Evolutionary conservation across 1,140 invertebrate genomes (phyloP).

Genomic region (Teleopsis dalmanni): DNA sequence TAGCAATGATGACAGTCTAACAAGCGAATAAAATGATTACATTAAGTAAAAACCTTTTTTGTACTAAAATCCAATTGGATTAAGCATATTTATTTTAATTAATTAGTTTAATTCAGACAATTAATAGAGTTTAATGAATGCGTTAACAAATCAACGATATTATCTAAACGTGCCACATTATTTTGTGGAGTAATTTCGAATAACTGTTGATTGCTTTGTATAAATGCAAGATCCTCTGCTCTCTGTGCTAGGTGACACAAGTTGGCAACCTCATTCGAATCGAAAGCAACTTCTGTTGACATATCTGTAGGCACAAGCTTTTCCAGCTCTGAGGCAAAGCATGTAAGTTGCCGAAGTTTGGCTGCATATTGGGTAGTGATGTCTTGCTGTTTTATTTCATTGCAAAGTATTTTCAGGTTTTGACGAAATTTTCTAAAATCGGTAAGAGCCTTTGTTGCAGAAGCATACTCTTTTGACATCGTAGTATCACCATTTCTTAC

Average conservation of each 20-base stretch:
- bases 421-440: constrained; percentile 28
- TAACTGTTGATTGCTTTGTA: constrained; percentile 20
- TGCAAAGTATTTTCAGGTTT: constrained; percentile 18
- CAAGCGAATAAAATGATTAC: no score
- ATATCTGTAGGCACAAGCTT: constrained; percentile 21
- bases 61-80: no score
- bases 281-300: constrained; percentile 16
- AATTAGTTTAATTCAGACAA: background rate
- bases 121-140: constrained; percentile 23
- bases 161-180: constrained; percentile 17
- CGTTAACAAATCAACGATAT: constrained; percentile 25
- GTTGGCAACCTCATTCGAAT: constrained; percentile 14
- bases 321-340: constrained; percentile 28
- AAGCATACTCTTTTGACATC: constrained; percentile 1
- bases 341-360: constrained; percentile 21
- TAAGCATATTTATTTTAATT: no score
- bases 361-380: constrained; percentile 12
- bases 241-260: constrained; percentile 19
- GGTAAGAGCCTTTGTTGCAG: constrained; percentile 17
- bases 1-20: background rate
- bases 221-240: constrained; percentile 26
- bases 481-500: background rate
- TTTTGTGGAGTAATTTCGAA: background rate
- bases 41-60: no score
- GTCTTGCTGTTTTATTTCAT: constrained; percentile 14